These are phyloP conservation scores for Amazona guildingii DNA, from an alignment of 2,113 vertebrate genomes.

Conservation along the genomic window DNA sequence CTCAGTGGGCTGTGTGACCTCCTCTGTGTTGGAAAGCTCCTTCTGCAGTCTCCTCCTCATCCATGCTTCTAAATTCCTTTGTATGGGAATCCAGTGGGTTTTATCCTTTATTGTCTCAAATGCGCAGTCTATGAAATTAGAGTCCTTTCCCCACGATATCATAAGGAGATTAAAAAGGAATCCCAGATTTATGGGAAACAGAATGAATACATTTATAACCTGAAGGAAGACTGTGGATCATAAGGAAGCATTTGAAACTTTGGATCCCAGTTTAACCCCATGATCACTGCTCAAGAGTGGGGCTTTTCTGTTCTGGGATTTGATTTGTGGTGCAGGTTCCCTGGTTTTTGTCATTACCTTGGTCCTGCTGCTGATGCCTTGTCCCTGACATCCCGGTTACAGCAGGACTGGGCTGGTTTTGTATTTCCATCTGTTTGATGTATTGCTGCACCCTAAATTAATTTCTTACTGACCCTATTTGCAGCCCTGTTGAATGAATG, in stretches of 20 bases:
- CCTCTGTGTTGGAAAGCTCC: neutral
- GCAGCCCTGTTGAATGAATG: neutral
- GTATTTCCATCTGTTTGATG: neutral
- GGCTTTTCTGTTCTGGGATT: neutral
- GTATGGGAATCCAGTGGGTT: neutral
- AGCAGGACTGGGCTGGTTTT: neutral
- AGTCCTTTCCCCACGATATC: neutral
- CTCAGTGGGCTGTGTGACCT: neutral
- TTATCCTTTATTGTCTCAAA: neutral
- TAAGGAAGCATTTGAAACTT: neutral
- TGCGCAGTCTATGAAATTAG: neutral
- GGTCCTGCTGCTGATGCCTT: neutral
- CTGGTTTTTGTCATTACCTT: neutral
- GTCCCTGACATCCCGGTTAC: neutral
- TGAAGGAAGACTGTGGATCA: neutral
- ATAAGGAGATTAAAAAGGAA: neutral
- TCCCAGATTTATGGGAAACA: neutral
- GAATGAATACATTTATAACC: neutral
- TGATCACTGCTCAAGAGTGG: neutral
- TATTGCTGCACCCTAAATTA: neutral
- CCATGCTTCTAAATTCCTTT: neutral
- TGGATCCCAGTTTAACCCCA: neutral
- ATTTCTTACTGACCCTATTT: slow-evolving; percentile 18
- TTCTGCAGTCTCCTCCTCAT: neutral
- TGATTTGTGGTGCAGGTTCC: neutral